Base-by-base conservation (phyloP, 92 coral and sea anemone species). In the Palythoa caribaeorum region DNA sequence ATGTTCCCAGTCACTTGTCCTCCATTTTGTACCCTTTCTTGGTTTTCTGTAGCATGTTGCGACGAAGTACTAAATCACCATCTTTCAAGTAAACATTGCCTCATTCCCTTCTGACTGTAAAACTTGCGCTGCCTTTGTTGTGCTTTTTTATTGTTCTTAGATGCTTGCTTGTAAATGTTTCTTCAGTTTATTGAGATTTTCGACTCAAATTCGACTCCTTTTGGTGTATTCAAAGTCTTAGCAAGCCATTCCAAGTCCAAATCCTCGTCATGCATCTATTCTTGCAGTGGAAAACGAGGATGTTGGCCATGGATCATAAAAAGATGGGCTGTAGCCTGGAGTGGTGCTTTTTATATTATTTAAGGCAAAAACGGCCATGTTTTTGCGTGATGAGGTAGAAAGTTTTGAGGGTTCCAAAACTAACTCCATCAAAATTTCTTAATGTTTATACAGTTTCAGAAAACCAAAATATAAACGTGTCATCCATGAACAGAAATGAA, bases 401-500 rank as follows among this genome's bases (percentile, higher is more conserved):
- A 28, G 28, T 28, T 28, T 28, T 28, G 28, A 28, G 28, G 0
- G 28, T 28, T 28, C 28, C 28, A 28, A 28, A 28, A 28, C 28
- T 28, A 28, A 28, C 28, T 28, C 28, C 28, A 28, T 28, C 28
- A 28, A 28, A 28, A 28, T 28, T 28, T 28, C 28, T 28, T 28
- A 28, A 28, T 28, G 28, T 28, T 28, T 28, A 28, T 28, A 0
- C 28, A 28, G 28, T 28, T 28, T 28, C 28, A 28, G 28, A 28
- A 28, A 28, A 28, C 28, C 28, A 28, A 0, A 28, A 28, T 28
- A 28, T 28, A 28, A 87, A 65, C 93, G 86, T 72, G 77, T 87
- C 15, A 96, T 77, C 91, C 95, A 91, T 47, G 87, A 77, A 77
- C 99, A 96, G 79, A 96, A 96, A 40, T 91, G 98, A 71, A 95